These are phyloP conservation scores for Chrysolina americana DNA, from an alignment of 2,888 invertebrate species.

Conservation along the genomic window DNA sequence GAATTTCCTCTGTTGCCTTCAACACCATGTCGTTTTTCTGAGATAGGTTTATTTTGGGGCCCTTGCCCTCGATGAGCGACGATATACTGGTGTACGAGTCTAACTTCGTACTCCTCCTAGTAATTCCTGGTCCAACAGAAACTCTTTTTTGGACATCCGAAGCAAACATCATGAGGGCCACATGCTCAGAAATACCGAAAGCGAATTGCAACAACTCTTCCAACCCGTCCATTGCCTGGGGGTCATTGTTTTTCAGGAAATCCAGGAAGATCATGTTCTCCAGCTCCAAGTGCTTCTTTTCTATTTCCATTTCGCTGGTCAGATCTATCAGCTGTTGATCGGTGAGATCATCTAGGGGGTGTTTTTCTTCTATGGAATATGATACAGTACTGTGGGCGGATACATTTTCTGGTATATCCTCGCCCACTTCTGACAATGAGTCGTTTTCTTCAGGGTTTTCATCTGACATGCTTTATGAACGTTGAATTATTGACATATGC, in stretches of 20 bases:
- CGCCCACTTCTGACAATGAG: background rate
- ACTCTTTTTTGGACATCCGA: background rate
- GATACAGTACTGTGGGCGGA: background rate
- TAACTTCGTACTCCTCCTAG: background rate
- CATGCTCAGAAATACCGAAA: conserved; percentile 19
- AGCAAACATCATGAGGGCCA: background rate
- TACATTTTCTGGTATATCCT: background rate
- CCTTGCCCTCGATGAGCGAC: conserved; percentile 40
- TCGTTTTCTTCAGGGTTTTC: too few relatives aligned
- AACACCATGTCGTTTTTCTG: conserved; percentile 59
- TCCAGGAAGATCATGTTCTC: conserved; percentile 53
- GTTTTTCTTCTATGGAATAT: background rate
- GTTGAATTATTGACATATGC: background rate
- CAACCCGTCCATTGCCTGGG: conserved; percentile 47
- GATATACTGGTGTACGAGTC: conserved; percentile 32
- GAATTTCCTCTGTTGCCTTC: conserved; percentile 56
- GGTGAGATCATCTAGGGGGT: conserved; percentile 50
- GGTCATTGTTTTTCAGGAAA: conserved; percentile 52
- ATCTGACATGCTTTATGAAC: too few relatives aligned
- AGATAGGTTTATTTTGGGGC: conserved; percentile 54
- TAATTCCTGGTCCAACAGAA: background rate
- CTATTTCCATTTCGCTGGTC: conserved; percentile 47
- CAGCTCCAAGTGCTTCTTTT: conserved; percentile 46
- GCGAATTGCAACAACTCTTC: conserved; percentile 38
- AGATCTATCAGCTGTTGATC: conserved; percentile 52